Percentiles rank a stretch among this genome's conserved stretches.
phyloP scores from a whole-genome alignment of 2,113 vertebrate species.

The Cheirogaleus medius region DNA sequence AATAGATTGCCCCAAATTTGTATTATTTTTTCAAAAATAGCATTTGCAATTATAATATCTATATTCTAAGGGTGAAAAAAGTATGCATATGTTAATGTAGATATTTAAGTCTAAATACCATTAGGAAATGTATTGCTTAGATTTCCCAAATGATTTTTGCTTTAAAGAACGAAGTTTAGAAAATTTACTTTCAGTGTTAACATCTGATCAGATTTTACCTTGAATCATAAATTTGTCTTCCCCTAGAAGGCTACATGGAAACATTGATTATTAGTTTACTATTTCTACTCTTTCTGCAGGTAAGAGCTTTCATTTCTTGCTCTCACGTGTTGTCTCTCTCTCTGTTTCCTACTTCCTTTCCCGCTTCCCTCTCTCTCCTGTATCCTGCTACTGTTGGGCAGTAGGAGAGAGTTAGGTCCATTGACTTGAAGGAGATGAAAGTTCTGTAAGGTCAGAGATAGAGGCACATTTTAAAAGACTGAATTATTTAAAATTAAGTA shows the following conservation, averaged over 20 bases:
- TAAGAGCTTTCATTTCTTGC: neutral
- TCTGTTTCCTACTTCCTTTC: neutral
- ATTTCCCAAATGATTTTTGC: neutral
- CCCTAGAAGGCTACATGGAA: neutral
- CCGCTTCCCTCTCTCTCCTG: neutral
- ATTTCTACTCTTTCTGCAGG: neutral
- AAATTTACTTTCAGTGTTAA: neutral
- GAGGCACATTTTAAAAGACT: neutral
- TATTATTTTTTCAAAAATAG: neutral
- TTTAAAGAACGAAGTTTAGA: slow-evolving; percentile 2
- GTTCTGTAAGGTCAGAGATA: neutral
- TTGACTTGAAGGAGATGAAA: slow-evolving; percentile 3
- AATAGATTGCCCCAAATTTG: neutral
- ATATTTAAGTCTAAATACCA: neutral
- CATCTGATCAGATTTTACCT: neutral
- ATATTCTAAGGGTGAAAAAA: neutral
- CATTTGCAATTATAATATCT: neutral
- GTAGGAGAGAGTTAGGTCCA: neutral
- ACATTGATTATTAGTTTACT: neutral
- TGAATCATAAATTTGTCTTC: neutral
- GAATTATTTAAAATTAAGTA: slow-evolving; percentile 58
- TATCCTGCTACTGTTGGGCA: neutral
- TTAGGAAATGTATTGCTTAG: neutral
- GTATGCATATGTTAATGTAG: neutral
- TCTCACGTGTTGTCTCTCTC: neutral